A percentile compares a stretch with the other conserved stretches of the same genome.
Evolutionary conservation across 30 jellyfish, hydroid and myxozoan species (phyloP).

Genomic region (Pseudorhiza aurosa): DNA sequence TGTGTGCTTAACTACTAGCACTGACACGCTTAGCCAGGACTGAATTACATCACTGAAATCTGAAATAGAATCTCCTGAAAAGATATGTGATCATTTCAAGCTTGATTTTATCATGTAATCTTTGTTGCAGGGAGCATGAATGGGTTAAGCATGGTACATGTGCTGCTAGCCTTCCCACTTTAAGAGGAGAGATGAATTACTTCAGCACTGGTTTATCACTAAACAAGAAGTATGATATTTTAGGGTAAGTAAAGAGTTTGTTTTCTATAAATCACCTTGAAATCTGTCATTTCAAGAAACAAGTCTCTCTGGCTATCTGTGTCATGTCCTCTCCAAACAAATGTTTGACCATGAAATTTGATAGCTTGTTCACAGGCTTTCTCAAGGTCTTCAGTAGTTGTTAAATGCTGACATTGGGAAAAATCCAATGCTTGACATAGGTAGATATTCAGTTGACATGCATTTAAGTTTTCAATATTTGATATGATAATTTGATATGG

Average conservation of each 20-base stretch:
- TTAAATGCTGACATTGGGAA: not conserved
- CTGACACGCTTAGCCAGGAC: too few species aligned
- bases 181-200: slow-evolving; percentile 83
- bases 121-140: slow-evolving; percentile 95
- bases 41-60: too few species aligned
- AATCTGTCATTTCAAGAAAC: too few species aligned
- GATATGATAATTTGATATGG: too few species aligned
- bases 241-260: slow-evolving; percentile 45
- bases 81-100: too few species aligned
- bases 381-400: not conserved
- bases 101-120: too few species aligned
- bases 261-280: not conserved
- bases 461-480: too few species aligned
- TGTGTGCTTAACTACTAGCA: too few species aligned
- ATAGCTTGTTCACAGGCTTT: not conserved
- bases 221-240: slow-evolving; percentile 58
- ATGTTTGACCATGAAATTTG: not conserved
- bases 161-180: slow-evolving; percentile 84
- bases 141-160: slow-evolving; percentile 98
- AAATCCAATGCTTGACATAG: not conserved
- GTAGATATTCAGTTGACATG: too few species aligned
- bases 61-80: too few species aligned
- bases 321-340: not conserved
- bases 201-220: slow-evolving; percentile 76
- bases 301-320: too few species aligned